Evolutionary conservation across 2,113 vertebrate species (phyloP).

Genomic region (Sciurus niger): DNA sequence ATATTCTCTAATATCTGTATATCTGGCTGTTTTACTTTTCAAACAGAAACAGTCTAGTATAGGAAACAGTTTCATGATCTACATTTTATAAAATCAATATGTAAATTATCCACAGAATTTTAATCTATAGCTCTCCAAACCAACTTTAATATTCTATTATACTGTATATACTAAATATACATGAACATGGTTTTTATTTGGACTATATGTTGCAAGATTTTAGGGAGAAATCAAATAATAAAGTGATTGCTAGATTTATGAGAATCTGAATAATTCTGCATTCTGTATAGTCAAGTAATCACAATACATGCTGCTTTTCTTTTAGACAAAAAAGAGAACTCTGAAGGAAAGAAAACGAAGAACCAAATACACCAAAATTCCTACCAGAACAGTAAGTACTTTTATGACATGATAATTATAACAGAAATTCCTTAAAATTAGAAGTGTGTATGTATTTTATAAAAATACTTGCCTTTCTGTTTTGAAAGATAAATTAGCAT

Average conservation of each 20-base stretch:
- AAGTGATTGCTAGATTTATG: background rate
- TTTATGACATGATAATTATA: slow-evolving; percentile 5
- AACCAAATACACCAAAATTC: slow-evolving; percentile 69
- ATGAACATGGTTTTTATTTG: background rate
- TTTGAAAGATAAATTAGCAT: slow-evolving; percentile 64
- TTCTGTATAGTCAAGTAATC: background rate
- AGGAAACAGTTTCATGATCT: background rate
- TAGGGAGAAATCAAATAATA: slow-evolving; percentile 35
- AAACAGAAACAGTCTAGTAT: background rate
- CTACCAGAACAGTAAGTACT: slow-evolving; percentile 87
- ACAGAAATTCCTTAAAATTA: slow-evolving; percentile 52
- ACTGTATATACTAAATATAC: background rate
- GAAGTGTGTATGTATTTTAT: background rate
- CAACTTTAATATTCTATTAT: slow-evolving; percentile 25
- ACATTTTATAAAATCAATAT: slow-evolving; percentile 6
- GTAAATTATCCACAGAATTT: background rate
- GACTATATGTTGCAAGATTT: background rate
- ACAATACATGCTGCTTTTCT: slow-evolving; percentile 69
- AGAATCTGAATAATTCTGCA: background rate
- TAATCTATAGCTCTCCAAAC: background rate
- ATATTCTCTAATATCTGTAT: slow-evolving; percentile 17
- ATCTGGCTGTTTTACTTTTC: background rate
- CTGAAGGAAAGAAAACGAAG: slow-evolving; percentile 81
- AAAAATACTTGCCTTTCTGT: slow-evolving; percentile 61
- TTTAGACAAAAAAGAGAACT: slow-evolving; percentile 82